Evolutionary conservation across 2,797 vertebrate species (phyloP).

Genomic region (Allobates femoralis): DNA sequence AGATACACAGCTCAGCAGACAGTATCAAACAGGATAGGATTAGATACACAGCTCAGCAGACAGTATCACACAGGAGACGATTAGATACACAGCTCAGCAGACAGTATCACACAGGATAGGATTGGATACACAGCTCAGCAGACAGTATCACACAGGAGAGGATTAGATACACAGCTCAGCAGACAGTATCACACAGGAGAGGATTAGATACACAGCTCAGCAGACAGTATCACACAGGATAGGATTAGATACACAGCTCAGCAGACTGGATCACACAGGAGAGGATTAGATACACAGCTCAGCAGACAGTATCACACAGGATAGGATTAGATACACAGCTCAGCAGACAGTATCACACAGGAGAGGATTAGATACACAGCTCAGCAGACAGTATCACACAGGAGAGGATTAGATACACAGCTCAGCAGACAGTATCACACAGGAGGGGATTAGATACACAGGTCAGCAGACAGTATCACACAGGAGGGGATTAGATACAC

Average conservation of each 20-base stretch:
- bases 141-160: neutral
- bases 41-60: neutral
- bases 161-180: neutral
- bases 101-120: neutral
- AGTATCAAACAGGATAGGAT: neutral
- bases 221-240: too few species aligned
- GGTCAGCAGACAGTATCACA: conserved; percentile 19
- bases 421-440: neutral
- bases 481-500: neutral
- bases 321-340: conserved; percentile 3
- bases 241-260: neutral
- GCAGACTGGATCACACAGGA: neutral
- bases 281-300: neutral
- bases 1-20: neutral
- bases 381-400: neutral
- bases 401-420: neutral
- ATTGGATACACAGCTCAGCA: neutral
- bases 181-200: neutral
- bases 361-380: neutral
- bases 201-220: neutral
- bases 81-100: neutral
- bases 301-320: neutral
- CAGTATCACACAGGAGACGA: neutral
- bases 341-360: neutral
- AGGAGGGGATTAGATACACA: neutral